phyloP scores from a whole-genome alignment of 2,113 vertebrate species.

The Pseudopipra pipra region DNA sequence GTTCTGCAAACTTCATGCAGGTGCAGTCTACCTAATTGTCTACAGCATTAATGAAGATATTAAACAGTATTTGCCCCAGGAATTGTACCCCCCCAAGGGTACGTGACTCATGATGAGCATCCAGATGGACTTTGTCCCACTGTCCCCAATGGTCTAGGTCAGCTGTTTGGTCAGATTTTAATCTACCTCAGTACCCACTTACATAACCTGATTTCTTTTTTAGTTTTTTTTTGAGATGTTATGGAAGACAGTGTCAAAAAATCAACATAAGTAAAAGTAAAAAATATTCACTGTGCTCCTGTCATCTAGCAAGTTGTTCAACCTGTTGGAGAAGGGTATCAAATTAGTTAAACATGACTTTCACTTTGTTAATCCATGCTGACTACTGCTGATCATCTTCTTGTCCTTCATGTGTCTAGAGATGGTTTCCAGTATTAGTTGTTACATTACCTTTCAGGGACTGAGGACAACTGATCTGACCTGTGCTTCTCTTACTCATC shows the following conservation, averaged over 20 bases:
- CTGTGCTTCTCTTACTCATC: background rate
- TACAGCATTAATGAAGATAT: background rate
- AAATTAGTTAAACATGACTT: background rate
- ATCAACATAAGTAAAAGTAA: background rate
- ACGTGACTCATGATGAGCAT: background rate
- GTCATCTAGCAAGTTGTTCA: background rate
- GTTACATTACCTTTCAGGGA: background rate
- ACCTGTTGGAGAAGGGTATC: background rate
- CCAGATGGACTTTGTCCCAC: background rate
- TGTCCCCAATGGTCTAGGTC: background rate
- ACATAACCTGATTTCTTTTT: background rate
- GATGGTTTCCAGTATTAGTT: background rate
- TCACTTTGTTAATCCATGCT: background rate
- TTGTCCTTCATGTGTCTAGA: background rate
- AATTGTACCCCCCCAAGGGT: accelerated
- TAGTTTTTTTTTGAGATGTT: background rate
- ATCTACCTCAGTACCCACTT: background rate
- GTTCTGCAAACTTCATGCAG: background rate
- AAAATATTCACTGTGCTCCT: background rate
- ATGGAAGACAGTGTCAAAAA: background rate
- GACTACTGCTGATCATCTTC: background rate
- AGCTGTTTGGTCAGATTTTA: background rate
- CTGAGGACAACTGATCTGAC: background rate
- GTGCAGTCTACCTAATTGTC: background rate
- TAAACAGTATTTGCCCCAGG: background rate